Evolutionary conservation across 2,113 vertebrate genomes (phyloP).

Genomic region (Chaetops frenatus): DNA sequence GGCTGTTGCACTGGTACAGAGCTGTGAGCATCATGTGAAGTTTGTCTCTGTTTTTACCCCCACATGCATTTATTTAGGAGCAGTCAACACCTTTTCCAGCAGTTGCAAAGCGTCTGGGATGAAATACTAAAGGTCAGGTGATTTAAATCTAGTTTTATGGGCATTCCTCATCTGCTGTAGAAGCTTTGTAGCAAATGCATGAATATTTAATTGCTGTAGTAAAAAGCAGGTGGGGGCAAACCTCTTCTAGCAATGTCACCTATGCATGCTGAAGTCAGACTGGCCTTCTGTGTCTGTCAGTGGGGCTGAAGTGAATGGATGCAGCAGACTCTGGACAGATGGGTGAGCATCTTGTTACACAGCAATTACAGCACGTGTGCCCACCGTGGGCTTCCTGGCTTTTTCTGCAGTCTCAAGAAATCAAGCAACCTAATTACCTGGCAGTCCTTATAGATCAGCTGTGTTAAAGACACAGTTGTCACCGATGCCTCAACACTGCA

Average conservation of each 20-base stretch:
- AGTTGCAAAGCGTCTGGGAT: neutral
- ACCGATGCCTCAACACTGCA: neutral
- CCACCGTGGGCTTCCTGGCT: neutral
- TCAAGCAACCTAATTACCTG: neutral
- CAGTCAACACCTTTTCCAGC: neutral
- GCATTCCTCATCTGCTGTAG: neutral
- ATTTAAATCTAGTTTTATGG: neutral
- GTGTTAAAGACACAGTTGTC: neutral
- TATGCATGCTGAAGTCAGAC: neutral
- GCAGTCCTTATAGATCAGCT: neutral
- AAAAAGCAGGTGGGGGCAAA: neutral
- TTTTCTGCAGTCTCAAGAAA: neutral
- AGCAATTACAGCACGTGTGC: accelerated
- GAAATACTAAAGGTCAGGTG: neutral
- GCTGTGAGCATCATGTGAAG: neutral
- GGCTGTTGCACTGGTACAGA: neutral
- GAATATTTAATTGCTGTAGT: neutral
- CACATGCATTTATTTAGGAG: neutral
- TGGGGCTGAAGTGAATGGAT: neutral
- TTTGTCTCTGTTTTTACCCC: neutral
- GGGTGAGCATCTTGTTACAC: neutral
- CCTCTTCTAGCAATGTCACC: neutral
- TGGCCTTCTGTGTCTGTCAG: neutral
- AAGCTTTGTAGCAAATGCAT: neutral
- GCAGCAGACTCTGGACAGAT: neutral